Percentiles rank a stretch among this genome's conserved stretches.
These are phyloP conservation scores for Gyrodactylus bullatarudis DNA, from an alignment of 1,140 invertebrate species.

Conservation along the genomic window DNA sequence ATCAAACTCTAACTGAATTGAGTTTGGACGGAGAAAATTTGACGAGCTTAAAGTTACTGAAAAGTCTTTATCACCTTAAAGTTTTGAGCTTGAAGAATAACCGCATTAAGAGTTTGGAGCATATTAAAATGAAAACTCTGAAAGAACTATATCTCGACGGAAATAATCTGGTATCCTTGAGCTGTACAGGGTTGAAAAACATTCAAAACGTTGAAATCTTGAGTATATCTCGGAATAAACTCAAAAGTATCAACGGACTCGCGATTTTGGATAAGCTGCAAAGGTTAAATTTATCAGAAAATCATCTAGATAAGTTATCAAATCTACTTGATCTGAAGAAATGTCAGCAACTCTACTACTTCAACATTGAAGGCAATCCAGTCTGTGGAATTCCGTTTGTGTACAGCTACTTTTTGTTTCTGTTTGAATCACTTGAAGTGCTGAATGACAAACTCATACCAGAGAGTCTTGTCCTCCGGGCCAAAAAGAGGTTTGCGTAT, in stretches of 20 bases:
- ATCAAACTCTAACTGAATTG: not conserved
- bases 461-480: not conserved
- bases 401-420: not conserved
- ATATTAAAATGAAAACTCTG: not conserved
- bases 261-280: not conserved
- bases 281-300: not conserved
- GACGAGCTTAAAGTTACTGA: not conserved
- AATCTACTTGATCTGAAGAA: not conserved
- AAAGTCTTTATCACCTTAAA: not conserved
- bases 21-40: not conserved
- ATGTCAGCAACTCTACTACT: not conserved
- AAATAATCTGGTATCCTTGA: not conserved
- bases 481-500: not conserved
- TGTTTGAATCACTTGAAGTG: not conserved
- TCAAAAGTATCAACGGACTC: not conserved
- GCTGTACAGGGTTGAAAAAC: not conserved
- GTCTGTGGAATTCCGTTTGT: not conserved
- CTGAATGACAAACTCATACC: not conserved
- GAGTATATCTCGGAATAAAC: not conserved
- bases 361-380: not conserved
- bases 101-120: not conserved
- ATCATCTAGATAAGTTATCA: not conserved
- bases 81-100: not conserved
- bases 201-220: not conserved
- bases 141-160: not conserved